Evolutionary conservation across 2,113 vertebrate genomes (phyloP).

Genomic region (Dasyurus viverrinus): DNA sequence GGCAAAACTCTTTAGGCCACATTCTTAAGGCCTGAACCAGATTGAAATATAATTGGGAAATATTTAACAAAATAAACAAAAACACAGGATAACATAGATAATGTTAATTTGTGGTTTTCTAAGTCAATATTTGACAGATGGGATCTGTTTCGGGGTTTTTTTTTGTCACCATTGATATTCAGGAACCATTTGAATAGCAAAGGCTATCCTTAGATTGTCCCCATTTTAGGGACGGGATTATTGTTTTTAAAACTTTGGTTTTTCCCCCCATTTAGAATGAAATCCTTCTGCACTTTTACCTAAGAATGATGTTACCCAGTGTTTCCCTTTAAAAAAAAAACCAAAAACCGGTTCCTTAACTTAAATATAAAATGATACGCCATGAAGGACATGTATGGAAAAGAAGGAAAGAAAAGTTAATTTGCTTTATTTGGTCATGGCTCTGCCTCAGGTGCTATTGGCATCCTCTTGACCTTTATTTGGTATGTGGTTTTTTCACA

Average conservation of each 20-base stretch:
- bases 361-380: slow-evolving; percentile 7
- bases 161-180: not conserved
- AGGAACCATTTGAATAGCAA: not conserved
- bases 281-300: not conserved
- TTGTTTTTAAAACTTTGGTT: not conserved
- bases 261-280: not conserved
- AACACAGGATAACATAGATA: not conserved
- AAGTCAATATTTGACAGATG: not conserved
- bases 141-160: not conserved
- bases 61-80: not conserved
- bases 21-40: not conserved
- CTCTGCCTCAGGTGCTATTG: slow-evolving; percentile 7
- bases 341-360: not conserved
- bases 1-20: not conserved
- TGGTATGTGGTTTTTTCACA: slow-evolving; percentile 59
- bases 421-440: slow-evolving; percentile 19
- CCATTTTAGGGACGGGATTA: not conserved
- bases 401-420: slow-evolving; percentile 15
- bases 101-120: not conserved
- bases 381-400: slow-evolving; percentile 25
- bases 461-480: not conserved
- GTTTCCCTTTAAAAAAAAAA: not conserved
- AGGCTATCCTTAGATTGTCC: not conserved
- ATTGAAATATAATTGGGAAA: not conserved
- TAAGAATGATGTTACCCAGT: not conserved